Evolutionary conservation across 2,888 invertebrate species (phyloP), one percentile per base, ranked within the genome.

Genomic region (Caenorhabditis sp.): DNA sequence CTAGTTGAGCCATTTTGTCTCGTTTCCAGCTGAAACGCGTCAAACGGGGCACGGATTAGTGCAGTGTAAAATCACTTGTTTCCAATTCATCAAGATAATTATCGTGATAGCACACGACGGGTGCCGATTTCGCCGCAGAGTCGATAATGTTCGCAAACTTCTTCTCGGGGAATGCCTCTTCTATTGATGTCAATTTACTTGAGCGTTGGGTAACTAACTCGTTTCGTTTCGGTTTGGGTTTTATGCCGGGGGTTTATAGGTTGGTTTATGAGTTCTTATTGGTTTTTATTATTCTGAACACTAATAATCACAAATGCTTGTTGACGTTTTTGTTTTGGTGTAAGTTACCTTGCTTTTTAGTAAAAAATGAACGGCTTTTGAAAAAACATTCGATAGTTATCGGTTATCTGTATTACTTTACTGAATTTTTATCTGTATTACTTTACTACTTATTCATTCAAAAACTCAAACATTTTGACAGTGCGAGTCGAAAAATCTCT

Each of bases 31-130:
- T n/a, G 44, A 26, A 56, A 44, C 35, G 51, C 24, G 22, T 50
- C 60, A 37, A 56, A 35, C 55, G 13, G 13, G 1, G 56, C 18
- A 13, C n/a, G 26, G 26, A 40, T 35, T 56, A 65, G 74, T 74
- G 74, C 62, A 65, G 74, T 74, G 74, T 74, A 65, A 74, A 60
- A 74, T 74, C 74, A 65, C 74, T 74, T 74, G 65, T 74, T 74
- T 60, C 74, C 65, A 74, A 74, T 74, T 74, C 58, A 74, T 65
- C 74, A 74, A 65, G 65, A 65, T 65, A 74, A 74, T 74, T 74
- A 74, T 74, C 74, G 74, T 65, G 74, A 65, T 74, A 65, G 74
- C 74, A 56, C 56, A 47, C 47, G 71, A 20, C 32, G 65, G 47
- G 71, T 20, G 62, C 24, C 18, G 55, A 35, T 51, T 24, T 51